Conservation (phyloP, 2,797 vertebrate species). For the Brachymystax lenok region DNA sequence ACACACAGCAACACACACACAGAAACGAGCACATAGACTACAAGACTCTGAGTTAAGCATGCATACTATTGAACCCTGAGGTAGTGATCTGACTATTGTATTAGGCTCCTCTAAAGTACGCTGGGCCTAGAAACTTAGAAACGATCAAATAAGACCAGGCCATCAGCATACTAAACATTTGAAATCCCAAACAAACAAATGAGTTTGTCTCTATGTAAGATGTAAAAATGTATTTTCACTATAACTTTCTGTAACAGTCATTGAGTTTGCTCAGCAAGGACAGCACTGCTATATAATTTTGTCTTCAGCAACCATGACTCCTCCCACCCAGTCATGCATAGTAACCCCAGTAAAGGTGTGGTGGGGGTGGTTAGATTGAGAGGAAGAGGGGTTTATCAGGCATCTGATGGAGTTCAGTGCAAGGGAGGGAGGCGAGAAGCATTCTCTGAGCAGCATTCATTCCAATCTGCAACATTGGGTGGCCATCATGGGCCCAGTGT, state of each 20-base stretch:
- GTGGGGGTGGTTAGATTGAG: conserved; percentile 54
- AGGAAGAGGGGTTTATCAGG: conserved; percentile 61
- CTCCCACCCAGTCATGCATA: conserved; percentile 64
- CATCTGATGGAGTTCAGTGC: conserved; percentile 63
- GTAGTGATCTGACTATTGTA: not conserved
- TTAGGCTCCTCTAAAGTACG: not conserved
- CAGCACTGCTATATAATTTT: conserved; percentile 3
- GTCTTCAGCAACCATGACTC: conserved; percentile 36
- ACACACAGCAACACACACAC: conserved; percentile 5
- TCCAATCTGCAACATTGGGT: conserved; percentile 58
- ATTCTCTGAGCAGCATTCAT: conserved; percentile 67
- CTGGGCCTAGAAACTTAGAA: not conserved
- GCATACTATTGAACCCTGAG: not conserved
- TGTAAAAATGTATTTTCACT: not conserved
- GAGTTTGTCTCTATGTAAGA: not conserved
- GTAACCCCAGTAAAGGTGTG: conserved; percentile 43
- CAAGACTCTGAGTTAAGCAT: not conserved
- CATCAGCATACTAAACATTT: not conserved
- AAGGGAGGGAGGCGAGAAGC: conserved; percentile 53
- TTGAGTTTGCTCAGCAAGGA: not conserved
- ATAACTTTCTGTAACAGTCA: not conserved
- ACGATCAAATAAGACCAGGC: not conserved
- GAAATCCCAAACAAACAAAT: not conserved
- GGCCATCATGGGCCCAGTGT: conserved; percentile 53
- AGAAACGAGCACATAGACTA: not conserved